Percentiles rank a stretch among this genome's conserved stretches.
Evolutionary conservation across 2,113 vertebrate genomes (phyloP).

Genomic region (Megaceryle torquata): DNA sequence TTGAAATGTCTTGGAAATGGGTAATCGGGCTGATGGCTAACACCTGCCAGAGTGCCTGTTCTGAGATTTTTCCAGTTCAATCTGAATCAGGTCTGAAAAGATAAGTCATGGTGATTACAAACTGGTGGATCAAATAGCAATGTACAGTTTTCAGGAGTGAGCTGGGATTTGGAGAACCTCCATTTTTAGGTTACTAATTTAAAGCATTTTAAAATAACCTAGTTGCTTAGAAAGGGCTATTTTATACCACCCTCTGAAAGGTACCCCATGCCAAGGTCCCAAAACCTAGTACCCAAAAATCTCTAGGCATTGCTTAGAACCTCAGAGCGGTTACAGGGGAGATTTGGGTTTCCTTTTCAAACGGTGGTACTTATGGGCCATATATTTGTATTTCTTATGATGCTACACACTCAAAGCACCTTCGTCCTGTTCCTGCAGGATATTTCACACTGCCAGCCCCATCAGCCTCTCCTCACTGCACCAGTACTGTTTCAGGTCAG

Average conservation of each 20-base stretch:
- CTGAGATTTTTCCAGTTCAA: background rate
- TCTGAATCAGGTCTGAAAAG: background rate
- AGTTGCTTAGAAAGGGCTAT: background rate
- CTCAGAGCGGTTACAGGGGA: accelerated
- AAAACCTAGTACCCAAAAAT: background rate
- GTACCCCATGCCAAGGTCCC: accelerated
- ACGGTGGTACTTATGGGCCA: background rate
- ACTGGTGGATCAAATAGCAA: background rate
- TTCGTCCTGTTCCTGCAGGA: background rate
- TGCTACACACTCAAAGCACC: background rate
- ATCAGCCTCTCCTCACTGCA: background rate
- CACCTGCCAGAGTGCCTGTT: background rate
- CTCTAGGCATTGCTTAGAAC: background rate
- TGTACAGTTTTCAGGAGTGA: background rate
- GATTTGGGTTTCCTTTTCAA: background rate
- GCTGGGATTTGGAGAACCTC: background rate
- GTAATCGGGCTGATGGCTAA: background rate
- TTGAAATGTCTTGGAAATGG: background rate
- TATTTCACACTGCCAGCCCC: background rate
- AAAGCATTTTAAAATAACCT: background rate
- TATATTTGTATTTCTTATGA: background rate
- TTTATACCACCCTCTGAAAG: background rate
- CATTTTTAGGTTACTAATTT: background rate
- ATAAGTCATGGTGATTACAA: background rate
- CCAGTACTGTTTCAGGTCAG: background rate